Conservation (phyloP, 2,113 vertebrate species). For the Thymallus thymallus region DNA sequence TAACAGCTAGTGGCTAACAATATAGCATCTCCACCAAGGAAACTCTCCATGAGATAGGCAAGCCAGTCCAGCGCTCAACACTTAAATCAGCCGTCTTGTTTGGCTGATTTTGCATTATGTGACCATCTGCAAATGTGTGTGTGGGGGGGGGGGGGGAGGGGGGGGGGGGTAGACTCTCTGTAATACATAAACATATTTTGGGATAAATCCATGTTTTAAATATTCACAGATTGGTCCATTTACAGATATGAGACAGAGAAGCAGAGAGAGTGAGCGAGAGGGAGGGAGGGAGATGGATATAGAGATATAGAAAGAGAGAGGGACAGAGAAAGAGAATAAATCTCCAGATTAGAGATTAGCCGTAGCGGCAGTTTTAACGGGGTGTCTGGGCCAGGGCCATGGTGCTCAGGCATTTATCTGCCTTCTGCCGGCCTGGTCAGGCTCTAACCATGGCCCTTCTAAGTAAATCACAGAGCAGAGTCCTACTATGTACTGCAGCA, state of each 20-base stretch:
- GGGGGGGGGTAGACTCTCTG: constrained; percentile 58
- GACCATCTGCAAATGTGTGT: constrained; percentile 68
- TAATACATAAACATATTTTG: constrained; percentile 77
- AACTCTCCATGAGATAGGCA: constrained; percentile 47
- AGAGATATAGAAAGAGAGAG: not conserved
- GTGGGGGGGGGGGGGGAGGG: constrained; percentile 33
- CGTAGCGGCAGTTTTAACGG: constrained; percentile 73
- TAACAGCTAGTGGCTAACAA: constrained; percentile 68
- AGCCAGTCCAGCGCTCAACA: constrained; percentile 57
- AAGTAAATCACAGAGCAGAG: constrained; percentile 65
- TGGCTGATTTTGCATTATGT: constrained; percentile 77
- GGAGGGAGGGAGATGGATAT: constrained; percentile 52
- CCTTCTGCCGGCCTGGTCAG: constrained; percentile 66
- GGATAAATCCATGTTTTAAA: constrained; percentile 72
- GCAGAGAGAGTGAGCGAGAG: constrained; percentile 21
- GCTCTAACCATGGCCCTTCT: constrained; percentile 43
- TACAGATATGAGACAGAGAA: constrained; percentile 62
- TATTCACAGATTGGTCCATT: constrained; percentile 75
- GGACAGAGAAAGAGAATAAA: constrained; percentile 61
- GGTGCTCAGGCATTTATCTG: constrained; percentile 74
- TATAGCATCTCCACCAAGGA: constrained; percentile 62
- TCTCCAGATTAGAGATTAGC: constrained; percentile 83
- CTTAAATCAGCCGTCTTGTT: constrained; percentile 75
- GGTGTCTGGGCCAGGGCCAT: constrained; percentile 68
- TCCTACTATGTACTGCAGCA: constrained; percentile 35